These are phyloP conservation scores for Kryptolebias ocellatus DNA, from an alignment of 2,797 vertebrate genomes.

Conservation along the genomic window DNA sequence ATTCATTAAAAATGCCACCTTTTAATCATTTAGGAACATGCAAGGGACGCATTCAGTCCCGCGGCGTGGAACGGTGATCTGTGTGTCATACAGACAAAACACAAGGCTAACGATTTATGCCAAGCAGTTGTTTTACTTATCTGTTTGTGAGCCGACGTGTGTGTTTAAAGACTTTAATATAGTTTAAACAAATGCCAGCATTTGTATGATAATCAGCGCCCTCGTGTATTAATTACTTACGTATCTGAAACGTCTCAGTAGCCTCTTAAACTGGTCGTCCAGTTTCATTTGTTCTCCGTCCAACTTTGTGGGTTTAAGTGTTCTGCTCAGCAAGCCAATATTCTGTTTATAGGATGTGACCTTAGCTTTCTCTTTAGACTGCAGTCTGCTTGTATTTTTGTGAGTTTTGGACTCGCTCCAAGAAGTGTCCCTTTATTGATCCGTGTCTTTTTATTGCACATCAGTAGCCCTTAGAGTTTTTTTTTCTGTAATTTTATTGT, in stretches of 20 bases:
- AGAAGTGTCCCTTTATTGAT: conserved; percentile 65
- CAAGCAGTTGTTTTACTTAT: conserved; percentile 2
- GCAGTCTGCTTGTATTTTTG: conserved; percentile 44
- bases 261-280: conserved; percentile 6
- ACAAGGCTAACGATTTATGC: conserved; percentile 43
- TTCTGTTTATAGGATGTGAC: conserved; percentile 58
- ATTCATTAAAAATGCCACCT: conserved; percentile 68
- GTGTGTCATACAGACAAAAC: conserved; percentile 37
- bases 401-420: conserved; percentile 65
- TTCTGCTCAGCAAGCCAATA: conserved; percentile 34
- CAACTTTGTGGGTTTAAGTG: conserved; percentile 20
- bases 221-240: conserved; percentile 40
- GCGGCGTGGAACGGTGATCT: conserved; percentile 44
- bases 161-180: conserved; percentile 22
- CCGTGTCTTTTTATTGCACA: conserved; percentile 65
- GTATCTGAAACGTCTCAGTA: conserved; percentile 21
- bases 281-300: conserved; percentile 22
- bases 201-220: conserved; percentile 39
- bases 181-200: conserved; percentile 25
- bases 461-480: conserved; percentile 54
- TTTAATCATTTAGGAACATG: conserved; percentile 68
- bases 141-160: neutral
- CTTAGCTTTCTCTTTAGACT: conserved; percentile 46
- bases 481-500: conserved; percentile 43
- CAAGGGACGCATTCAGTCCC: conserved; percentile 38